phyloP scores from a whole-genome alignment of 2,113 vertebrate genomes.

The Alethe diademata region DNA sequence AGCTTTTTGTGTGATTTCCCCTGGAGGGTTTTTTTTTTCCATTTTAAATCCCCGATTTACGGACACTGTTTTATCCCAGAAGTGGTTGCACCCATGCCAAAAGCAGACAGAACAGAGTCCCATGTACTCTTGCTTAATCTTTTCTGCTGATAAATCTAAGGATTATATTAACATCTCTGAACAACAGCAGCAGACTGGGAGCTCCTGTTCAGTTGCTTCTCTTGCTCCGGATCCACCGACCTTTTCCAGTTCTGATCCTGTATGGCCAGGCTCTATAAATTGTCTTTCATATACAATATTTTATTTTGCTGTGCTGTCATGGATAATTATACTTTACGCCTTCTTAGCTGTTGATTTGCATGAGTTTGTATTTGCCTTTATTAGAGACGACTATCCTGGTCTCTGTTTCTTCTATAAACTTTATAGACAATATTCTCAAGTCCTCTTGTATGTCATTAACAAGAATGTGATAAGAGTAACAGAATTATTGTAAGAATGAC shows the following conservation, averaged over 20 bases:
- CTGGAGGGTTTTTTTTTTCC: not conserved
- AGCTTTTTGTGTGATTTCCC: not conserved
- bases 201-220: not conserved
- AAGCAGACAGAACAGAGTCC: conserved; percentile 6
- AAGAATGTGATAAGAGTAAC: not conserved
- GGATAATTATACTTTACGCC: not conserved
- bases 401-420: not conserved
- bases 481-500: not conserved
- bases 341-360: not conserved
- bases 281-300: not conserved
- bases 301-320: not conserved
- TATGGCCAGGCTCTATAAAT: not conserved
- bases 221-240: not conserved
- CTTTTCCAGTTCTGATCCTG: not conserved
- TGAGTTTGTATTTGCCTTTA: not conserved
- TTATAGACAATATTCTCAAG: not conserved
- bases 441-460: not conserved
- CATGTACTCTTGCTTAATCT: conserved; percentile 45
- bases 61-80: not conserved
- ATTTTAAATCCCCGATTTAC: conserved; percentile 8
- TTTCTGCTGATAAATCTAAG: conserved; percentile 50
- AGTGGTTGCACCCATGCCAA: conserved; percentile 32
- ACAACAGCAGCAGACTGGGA: not conserved
- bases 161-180: conserved; percentile 34
- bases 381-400: not conserved